These are phyloP conservation scores for Portevinia maculata DNA, from an alignment of 2,888 invertebrate genomes.

Conservation along the genomic window DNA sequence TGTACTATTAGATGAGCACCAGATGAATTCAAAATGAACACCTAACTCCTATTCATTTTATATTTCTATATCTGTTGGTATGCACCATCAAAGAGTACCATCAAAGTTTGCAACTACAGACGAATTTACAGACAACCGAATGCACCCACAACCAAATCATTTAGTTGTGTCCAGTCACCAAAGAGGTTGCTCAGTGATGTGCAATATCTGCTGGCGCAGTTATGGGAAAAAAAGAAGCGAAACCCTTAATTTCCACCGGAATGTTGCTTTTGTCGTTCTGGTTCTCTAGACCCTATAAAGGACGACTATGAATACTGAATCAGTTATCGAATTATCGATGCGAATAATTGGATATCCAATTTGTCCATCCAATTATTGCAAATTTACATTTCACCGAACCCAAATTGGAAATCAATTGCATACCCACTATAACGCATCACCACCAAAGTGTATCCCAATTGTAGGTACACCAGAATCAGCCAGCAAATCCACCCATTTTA, in stretches of 20 bases:
- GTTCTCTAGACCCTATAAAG: slow-evolving; percentile 34
- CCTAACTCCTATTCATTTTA: no score
- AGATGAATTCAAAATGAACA: no score
- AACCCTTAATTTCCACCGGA: slow-evolving; percentile 14
- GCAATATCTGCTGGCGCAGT: neutral
- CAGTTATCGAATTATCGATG: slow-evolving; percentile 74
- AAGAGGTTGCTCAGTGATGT: slow-evolving; percentile 1
- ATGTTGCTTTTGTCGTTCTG: slow-evolving; percentile 37
- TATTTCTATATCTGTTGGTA: no score
- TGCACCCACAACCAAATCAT: neutral
- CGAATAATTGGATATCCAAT: slow-evolving; percentile 75
- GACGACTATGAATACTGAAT: slow-evolving; percentile 56
- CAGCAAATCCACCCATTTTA: slow-evolving; percentile 37
- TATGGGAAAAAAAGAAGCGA: slow-evolving; percentile 1
- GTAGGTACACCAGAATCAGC: slow-evolving; percentile 29
- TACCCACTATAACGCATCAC: slow-evolving; percentile 43
- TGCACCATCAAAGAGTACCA: neutral
- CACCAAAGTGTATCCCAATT: slow-evolving; percentile 27
- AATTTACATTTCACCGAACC: slow-evolving; percentile 74
- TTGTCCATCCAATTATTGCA: slow-evolving; percentile 75
- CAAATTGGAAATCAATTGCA: slow-evolving; percentile 75
- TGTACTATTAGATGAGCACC: no score
- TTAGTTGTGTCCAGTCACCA: neutral
- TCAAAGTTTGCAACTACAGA: slow-evolving; percentile 8
- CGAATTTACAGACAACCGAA: neutral